A percentile compares a stretch with the other conserved stretches of the same genome.
Evolutionary conservation across 2,113 vertebrate species (phyloP).

Genomic region (Oreochromis niloticus): DNA sequence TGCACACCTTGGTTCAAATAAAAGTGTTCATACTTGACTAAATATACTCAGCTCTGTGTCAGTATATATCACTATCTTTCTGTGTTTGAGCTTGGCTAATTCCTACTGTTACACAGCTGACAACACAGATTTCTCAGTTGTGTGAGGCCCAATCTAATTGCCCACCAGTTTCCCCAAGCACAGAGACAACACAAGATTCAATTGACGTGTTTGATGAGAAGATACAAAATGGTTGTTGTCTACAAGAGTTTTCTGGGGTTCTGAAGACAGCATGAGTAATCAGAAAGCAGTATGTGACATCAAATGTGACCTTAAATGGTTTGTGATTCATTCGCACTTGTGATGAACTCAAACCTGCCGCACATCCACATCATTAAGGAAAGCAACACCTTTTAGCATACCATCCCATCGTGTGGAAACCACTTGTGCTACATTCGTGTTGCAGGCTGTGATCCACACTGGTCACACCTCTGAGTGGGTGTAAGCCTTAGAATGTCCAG

Average conservation of each 20-base stretch:
- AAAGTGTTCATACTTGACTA: not conserved
- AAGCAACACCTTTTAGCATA: not conserved
- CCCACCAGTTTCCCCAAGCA: not conserved
- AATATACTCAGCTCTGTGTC: not conserved
- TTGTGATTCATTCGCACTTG: not conserved
- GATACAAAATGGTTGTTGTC: not conserved
- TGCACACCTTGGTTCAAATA: not conserved
- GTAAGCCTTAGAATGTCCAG: not conserved
- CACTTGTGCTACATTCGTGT: not conserved
- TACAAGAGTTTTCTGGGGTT: not conserved
- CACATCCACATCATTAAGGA: not conserved
- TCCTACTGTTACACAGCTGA: not conserved
- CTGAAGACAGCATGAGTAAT: not conserved
- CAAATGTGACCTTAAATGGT: not conserved
- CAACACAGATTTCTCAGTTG: not conserved
- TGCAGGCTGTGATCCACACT: not conserved
- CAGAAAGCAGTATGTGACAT: not conserved
- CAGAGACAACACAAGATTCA: not conserved
- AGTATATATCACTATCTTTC: not conserved
- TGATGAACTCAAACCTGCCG: not conserved
- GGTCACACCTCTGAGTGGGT: not conserved
- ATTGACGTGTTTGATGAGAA: not conserved
- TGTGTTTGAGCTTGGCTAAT: not conserved
- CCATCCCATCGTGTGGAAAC: not conserved
- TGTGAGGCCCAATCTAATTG: not conserved